Percentiles rank a stretch among this genome's conserved stretches.
These are phyloP conservation scores for Macrochelys suwanniensis DNA, from an alignment of 2,797 vertebrate genomes.

Conservation along the genomic window DNA sequence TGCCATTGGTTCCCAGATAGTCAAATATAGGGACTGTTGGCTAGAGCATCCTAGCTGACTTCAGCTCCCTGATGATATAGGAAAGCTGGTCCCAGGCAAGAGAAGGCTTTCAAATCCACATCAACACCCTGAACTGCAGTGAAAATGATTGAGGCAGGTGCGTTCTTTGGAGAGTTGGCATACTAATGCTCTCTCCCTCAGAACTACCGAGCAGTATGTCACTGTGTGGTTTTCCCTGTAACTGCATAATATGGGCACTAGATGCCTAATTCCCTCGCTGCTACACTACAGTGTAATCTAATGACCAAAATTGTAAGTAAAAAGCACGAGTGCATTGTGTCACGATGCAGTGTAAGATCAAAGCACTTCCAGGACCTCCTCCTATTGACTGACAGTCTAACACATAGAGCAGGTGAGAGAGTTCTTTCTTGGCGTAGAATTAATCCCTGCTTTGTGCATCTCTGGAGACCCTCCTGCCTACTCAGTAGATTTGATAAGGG, in stretches of 20 bases:
- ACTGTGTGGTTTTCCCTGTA: background rate
- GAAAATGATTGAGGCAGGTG: background rate
- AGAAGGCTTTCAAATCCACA: background rate
- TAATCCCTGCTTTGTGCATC: background rate
- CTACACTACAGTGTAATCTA: rapidly evolving
- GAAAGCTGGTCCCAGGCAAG: rapidly evolving
- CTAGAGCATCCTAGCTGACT: background rate
- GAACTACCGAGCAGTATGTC: background rate
- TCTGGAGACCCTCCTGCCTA: background rate
- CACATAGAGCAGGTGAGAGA: background rate
- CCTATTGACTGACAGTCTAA: background rate
- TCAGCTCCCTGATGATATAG: background rate
- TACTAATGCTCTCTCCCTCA: background rate
- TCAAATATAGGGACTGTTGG: background rate
- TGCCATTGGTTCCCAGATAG: background rate
- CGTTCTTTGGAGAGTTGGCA: background rate
- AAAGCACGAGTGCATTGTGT: background rate
- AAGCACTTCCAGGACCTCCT: background rate
- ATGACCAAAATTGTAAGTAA: rapidly evolving
- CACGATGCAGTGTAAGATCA: background rate
- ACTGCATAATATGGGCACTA: background rate
- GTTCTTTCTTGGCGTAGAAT: background rate
- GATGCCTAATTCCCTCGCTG: background rate
- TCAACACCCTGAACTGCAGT: rapidly evolving
- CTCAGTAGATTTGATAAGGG: rapidly evolving